These are phyloP conservation scores for Mayetiola destructor DNA, from an alignment of 2,888 invertebrate species.

Conservation along the genomic window DNA sequence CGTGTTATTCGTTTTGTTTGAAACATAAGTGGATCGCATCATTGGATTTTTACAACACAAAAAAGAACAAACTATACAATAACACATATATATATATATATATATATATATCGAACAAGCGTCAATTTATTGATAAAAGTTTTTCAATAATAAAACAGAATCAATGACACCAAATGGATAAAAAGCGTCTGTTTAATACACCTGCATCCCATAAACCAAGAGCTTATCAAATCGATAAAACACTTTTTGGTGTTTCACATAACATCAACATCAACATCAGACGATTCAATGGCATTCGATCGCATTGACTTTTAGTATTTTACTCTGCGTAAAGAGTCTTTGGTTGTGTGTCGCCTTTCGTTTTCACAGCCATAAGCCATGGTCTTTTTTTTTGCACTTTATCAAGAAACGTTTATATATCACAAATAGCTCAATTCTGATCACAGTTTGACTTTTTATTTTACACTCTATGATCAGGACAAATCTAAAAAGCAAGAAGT, in stretches of 20 bases:
- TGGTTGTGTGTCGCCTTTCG: background rate
- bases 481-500: too few relatives aligned
- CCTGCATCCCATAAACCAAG: conserved; percentile 14
- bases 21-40: too few relatives aligned
- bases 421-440: background rate
- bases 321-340: background rate
- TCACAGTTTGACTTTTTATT: background rate
- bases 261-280: background rate
- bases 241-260: conserved; percentile 1
- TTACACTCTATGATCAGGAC: too few relatives aligned
- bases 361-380: background rate
- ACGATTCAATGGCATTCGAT: background rate
- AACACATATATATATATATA: too few relatives aligned
- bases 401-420: background rate
- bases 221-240: conserved; percentile 14
- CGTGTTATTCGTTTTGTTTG: too few relatives aligned
- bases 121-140: conserved; percentile 8
- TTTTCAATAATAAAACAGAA: conserved; percentile 11
- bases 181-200: conserved; percentile 12
- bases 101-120: conserved; percentile 13
- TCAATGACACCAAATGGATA: background rate
- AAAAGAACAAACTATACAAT: too few relatives aligned
- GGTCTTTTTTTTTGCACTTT: background rate
- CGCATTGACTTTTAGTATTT: background rate
- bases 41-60: too few relatives aligned